Evolutionary conservation across 92 coral and sea anemone species (phyloP), one percentile per base, ranked within the genome.

Genomic region (Porites rus): DNA sequence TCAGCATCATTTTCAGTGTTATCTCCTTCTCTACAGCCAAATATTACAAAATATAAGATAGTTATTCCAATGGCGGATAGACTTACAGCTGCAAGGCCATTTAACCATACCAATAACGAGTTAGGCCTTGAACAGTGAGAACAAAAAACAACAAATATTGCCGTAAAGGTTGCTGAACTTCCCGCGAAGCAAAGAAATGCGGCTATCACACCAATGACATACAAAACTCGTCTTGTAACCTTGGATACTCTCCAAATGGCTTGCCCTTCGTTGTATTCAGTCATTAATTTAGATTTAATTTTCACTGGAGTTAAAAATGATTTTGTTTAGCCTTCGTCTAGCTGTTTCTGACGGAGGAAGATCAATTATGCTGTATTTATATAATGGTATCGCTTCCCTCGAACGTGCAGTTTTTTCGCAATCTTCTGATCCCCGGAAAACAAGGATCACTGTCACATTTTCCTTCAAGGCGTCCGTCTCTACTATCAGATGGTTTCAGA

Each of bases 1-100:
- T 80, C 72, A 5, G 82, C 51, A 38, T 84, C 94, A 56, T 3
- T 77, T 25, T 74, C 51, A 19, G 54, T 66, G 21, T 54, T 59
- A 10, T 64, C 77, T 25, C 50, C 31, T 19, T 66, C 66, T 63
- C 71, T 70, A 2, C 60, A 56, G 46, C 46, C 5, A 46, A 84
- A 84, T 25, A 89, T 46, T 38, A 88, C 84, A 51, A 84, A 77
- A 6, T 72, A 66, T 20, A 66, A 13, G 20, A 31, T 66, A 1
- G 13, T 7, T 21, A 51, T 16, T 20, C 74, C 83, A 51, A 21
- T 8, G 38, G 3, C 11, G 19, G 22, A 51, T 2, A 79, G 20
- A 0, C 8, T n/a, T n/a, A 38, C 18, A 20, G 83, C 20, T 12
- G 6, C 10, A 1, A 12, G 19, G 8, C 61, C 74, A 21, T 10